Evolutionary conservation across 1,140 invertebrate species (phyloP), one percentile per base, ranked within the genome.

Genomic region (Drosophila repleta): DNA sequence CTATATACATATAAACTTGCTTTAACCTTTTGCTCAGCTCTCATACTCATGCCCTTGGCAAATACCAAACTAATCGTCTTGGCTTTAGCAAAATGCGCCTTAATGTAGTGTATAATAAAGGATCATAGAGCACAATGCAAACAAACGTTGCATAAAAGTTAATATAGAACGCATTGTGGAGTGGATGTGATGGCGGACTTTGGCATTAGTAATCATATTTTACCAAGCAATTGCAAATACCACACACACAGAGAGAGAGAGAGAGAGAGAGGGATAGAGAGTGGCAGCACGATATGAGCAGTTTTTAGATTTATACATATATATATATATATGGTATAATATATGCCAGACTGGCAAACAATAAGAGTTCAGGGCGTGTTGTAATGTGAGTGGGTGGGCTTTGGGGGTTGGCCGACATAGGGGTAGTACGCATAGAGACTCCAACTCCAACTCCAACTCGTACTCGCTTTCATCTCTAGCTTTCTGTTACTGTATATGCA

Each of bases 131-230:
- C 37, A 45, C 20, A 69, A 56, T 51, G 73, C 68, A 75, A 75
- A 83, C 79, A 84, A 84, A 64, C 49, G 51, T 43, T 73, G 67
- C 39, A 58, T 65, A 81, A 85, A 87, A 81, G 81, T 85, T 87
- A 87, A 85, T 85, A 77, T 72, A 87, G 39, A 43, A 69, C 72
- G 56, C 63, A 76, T 45, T 45, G 60, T 75, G 70, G 74, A 78
- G 62, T 67, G 53, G 55, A 18, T 43, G 62, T 69, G 65, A 49
- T 48, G 45, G 24, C 58, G 58, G 58, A 63, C 64, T 66, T 60
- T 74, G 79, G 77, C 81, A 87, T 87, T 81, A 79, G 81, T 81
- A 87, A 85, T 78, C 74, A 87, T 82, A 82, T 81, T 85, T 87
- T 77, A 66, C 69, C 65, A 60, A 76, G 82, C 69, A 87, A 72